phyloP scores from a whole-genome alignment of 2,888 invertebrate species.

The Stenichneumon culpator region DNA sequence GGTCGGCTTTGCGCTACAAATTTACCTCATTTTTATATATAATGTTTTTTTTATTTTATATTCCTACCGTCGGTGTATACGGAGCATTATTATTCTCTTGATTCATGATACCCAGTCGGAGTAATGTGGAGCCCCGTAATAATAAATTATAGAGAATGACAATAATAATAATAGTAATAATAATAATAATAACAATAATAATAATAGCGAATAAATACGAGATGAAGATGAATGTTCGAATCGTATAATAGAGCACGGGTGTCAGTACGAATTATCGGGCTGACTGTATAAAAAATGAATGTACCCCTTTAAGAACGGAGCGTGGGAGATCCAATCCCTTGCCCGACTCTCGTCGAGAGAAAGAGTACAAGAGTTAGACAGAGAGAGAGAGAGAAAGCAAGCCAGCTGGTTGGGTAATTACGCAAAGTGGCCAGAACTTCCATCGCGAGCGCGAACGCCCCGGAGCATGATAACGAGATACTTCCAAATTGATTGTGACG shows the following conservation, averaged over 20 bases:
- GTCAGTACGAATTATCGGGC: conserved; percentile 29
- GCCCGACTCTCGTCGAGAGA: conserved; percentile 40
- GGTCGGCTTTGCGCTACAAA: conserved; percentile 6
- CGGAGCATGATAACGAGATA: conserved; percentile 65
- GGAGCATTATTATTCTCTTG: conserved; percentile 3
- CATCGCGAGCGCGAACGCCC: conserved; percentile 55
- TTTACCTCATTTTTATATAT: conserved; percentile 3
- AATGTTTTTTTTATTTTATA: background rate
- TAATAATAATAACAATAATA: background rate
- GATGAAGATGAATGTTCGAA: background rate
- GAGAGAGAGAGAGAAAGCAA: conserved; percentile 28
- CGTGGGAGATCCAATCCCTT: conserved; percentile 23
- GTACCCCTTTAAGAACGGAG: conserved; percentile 33
- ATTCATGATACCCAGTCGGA: background rate
- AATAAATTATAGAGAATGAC: background rate
- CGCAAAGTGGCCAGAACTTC: conserved; percentile 67
- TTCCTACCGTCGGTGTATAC: background rate
- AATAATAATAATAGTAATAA: background rate
- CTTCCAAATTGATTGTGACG: conserved; percentile 67
- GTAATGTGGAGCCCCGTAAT: background rate
- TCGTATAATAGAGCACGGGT: background rate
- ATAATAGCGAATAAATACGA: background rate
- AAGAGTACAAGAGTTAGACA: conserved; percentile 33
- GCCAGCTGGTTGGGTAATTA: conserved; percentile 61
- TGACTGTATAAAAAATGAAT: conserved; percentile 30